Conservation (phyloP, 1,140 invertebrate species). For the Schlechtendalia chinensis region DNA sequence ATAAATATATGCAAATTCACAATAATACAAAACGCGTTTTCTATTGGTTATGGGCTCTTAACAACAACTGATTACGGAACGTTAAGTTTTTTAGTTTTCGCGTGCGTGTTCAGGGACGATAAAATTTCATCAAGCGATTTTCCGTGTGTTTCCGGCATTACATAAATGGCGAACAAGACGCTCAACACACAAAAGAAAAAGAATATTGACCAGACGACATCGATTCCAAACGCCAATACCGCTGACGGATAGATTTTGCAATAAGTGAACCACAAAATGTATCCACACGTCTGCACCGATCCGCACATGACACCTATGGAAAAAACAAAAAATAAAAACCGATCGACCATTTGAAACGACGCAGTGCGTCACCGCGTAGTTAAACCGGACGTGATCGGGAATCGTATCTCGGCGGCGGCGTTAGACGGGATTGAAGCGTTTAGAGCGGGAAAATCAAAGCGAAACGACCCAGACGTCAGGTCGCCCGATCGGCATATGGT, state of each 20-base stretch:
- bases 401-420: too few relatives aligned
- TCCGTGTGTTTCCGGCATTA: constrained; percentile 18
- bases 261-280: neutral
- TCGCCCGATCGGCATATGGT: too few relatives aligned
- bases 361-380: too few relatives aligned
- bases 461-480: too few relatives aligned
- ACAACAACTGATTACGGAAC: neutral
- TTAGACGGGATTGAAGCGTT: too few relatives aligned
- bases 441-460: too few relatives aligned
- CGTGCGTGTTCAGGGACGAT: neutral
- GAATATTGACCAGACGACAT: neutral
- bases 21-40: too few relatives aligned
- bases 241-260: constrained; percentile 13
- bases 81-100: neutral
- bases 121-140: constrained; percentile 29
- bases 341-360: too few relatives aligned
- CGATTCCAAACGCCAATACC: neutral
- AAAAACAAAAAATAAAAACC: too few relatives aligned
- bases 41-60: too few relatives aligned
- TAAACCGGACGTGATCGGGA: too few relatives aligned
- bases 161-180: neutral
- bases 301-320: constrained; percentile 8
- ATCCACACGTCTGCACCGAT: neutral
- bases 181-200: neutral
- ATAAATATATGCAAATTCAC: too few relatives aligned